Base-by-base conservation (phyloP, 30 jellyfish, hydroid and myxozoan species). In the Rhopilema esculentum region DNA sequence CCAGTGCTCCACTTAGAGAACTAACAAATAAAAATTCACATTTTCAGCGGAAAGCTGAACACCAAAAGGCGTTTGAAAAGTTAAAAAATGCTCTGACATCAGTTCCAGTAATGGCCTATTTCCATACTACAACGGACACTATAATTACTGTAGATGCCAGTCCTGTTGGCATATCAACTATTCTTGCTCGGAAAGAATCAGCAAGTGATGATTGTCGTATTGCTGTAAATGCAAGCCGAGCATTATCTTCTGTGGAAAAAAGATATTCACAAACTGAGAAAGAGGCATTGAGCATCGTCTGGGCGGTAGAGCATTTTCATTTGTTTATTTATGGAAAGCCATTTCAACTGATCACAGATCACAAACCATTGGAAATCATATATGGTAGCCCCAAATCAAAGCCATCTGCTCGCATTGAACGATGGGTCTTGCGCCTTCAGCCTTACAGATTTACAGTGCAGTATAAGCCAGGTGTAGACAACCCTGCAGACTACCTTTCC, bases 341-440 rank as follows among this genome's bases (percentile, higher is more conserved):
- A 0, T 82, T 82, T 17, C 32, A 31, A 20, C 74, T 82, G 31
- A 12, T 67, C 33, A 66, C 91, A 24, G 91, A 82, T 27, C 91
- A 82, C 31, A 82, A 82, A 77, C 86, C 86, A 8, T 26, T 83
- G 50, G 86, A 83, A 57, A 21, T 52, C 6, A 83, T 83, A 8
- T 69, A 69, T 33, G 85, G 79, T 6, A 1, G 21, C 6, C 77
- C 85, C 0, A 4, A 8, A 16, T 83, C 86, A 9, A 83, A 71
- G 79, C 53, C 92, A 50, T 72, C 80, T 12, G 92, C 92, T 9
- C 24, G 86, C 27, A 83, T 83, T 9, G 92, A 83, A 53, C 48
- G 92, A 27, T 22, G 92, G 86, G 62, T 49, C 19, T 49, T 50
- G 9, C 80, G 85, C 16, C 52, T 53, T 20, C 92, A 69, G 91